phyloP scores from a whole-genome alignment of 2,888 invertebrate species.

The Diploptera punctata region DNA sequence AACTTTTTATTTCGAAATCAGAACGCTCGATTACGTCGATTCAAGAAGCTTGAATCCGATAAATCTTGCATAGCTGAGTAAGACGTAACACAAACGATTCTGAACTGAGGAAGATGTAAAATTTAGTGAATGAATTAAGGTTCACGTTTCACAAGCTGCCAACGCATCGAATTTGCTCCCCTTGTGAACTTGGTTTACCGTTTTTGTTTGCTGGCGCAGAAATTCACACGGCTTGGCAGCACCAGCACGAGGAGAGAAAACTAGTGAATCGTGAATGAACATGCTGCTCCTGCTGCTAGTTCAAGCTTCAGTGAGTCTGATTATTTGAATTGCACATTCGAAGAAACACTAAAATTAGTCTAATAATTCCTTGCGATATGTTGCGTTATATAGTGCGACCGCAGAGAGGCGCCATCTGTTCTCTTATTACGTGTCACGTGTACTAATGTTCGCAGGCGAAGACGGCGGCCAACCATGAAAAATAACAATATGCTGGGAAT shows the following conservation, averaged over 20 bases:
- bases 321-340: conserved; percentile 13
- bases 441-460: too few species aligned
- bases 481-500: too few species aligned
- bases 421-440: conserved; percentile 12
- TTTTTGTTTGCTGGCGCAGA: conserved; percentile 3
- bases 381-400: conserved; percentile 2
- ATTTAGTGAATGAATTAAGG: background rate
- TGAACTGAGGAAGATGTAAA: too few species aligned
- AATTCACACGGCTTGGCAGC: background rate
- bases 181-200: background rate
- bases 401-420: conserved; percentile 7
- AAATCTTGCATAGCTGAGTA: too few species aligned
- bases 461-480: too few species aligned
- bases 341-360: conserved; percentile 22
- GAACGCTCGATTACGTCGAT: too few species aligned
- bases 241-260: too few species aligned
- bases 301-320: conserved; percentile 15
- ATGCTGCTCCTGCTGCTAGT: background rate
- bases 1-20: too few species aligned
- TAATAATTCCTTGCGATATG: conserved; percentile 10
- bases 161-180: background rate
- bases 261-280: conserved; percentile 19
- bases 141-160: background rate
- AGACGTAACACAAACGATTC: too few species aligned
- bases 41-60: too few species aligned